Percentiles rank a stretch among this genome's conserved stretches.
Conservation (phyloP, 2,888 invertebrate species). For the Plagodis pulveraria region DNA sequence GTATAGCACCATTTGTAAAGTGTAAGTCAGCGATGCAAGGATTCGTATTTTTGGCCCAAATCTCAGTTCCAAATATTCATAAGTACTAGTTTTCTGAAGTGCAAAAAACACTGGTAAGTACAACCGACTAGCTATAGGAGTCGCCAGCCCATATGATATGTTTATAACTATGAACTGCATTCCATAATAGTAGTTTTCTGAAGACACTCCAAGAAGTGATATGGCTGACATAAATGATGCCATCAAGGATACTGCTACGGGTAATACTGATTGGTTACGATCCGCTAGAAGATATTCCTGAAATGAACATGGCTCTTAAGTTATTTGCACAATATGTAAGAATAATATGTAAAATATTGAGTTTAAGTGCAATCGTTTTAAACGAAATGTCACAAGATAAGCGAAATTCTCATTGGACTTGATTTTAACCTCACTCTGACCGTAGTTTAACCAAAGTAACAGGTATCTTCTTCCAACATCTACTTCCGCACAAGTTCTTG, state of each 20-base stretch:
- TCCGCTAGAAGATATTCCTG: constrained; percentile 94
- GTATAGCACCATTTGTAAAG: constrained; percentile 94
- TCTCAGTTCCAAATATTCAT: constrained; percentile 95
- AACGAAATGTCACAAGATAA: no score
- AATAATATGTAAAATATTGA: no score
- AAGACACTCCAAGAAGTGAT: constrained; percentile 93
- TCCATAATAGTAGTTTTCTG: constrained; percentile 94
- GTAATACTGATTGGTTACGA: constrained; percentile 90
- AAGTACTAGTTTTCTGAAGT: constrained; percentile 92
- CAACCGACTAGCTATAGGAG: constrained; percentile 90
- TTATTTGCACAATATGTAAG: no score
- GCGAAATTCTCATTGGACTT: no score
- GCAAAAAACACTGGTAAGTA: constrained; percentile 94
- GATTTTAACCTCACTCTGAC: no score
- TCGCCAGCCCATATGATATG: constrained; percentile 89
- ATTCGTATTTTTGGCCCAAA: constrained; percentile 92
- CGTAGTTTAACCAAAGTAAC: no score
- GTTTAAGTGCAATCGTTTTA: no score
- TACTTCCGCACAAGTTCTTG: no score
- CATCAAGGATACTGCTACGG: constrained; percentile 95
- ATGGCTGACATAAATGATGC: constrained; percentile 97
- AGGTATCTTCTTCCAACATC: no score
- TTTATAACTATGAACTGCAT: constrained; percentile 93
- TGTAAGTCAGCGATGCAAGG: constrained; percentile 92
- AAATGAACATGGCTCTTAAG: constrained; percentile 22